Percentiles rank a stretch among this genome's conserved stretches.
phyloP scores from a whole-genome alignment of 2,113 vertebrate species.

The Coregonus clupeaformis region DNA sequence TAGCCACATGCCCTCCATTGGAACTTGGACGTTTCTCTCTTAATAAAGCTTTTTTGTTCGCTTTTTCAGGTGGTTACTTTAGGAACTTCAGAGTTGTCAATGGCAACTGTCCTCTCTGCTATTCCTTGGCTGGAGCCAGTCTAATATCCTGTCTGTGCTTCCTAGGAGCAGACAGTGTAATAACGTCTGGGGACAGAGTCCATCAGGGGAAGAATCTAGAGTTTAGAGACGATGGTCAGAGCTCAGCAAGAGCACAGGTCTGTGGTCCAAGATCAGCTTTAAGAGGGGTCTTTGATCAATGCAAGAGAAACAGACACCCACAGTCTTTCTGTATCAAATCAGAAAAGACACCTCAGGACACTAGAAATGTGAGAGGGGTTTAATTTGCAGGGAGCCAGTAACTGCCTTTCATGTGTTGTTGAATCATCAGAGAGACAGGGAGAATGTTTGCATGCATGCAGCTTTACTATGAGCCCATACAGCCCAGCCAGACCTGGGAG shows the following conservation, averaged over 20 bases:
- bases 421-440: neutral
- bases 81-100: conserved; percentile 55
- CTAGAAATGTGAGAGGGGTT: neutral
- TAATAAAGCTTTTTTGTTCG: conserved; percentile 49
- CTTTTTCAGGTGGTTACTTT: conserved; percentile 55
- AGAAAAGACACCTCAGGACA: no score
- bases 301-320: conserved; percentile 45
- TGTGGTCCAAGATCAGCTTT: conserved; percentile 57
- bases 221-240: conserved; percentile 3
- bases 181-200: conserved; percentile 47
- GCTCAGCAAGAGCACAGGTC: conserved; percentile 44
- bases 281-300: conserved; percentile 57
- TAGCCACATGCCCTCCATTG: conserved; percentile 48
- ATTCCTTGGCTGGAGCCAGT: conserved; percentile 23
- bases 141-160: conserved; percentile 69
- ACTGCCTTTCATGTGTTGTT: neutral
- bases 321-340: no score
- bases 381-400: neutral
- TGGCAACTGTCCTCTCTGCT: conserved; percentile 35
- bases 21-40: conserved; percentile 34
- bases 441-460: neutral
- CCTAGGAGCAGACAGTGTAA: conserved; percentile 54
- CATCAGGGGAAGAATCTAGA: conserved; percentile 32
- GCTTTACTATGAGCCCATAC: no score
- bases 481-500: no score